Evolutionary conservation across 1,140 invertebrate genomes (phyloP), one percentile per base, ranked within the genome.

Genomic region (Melitaea cinxia): DNA sequence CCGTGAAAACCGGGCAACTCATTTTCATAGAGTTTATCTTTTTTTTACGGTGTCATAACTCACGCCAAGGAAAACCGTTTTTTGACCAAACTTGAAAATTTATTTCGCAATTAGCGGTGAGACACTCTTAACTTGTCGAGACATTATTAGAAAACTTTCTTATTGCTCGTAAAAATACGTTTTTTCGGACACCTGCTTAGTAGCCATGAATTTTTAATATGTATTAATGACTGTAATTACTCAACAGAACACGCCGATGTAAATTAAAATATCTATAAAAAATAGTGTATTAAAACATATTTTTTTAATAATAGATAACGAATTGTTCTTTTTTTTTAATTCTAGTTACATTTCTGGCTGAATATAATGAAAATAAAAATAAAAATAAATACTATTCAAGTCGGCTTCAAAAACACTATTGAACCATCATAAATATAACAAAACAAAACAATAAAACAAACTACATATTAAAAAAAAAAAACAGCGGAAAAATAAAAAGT

Each of bases 141-240:
- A 84, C 83, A 83, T 86, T 86, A 86, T 86, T 82, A 83, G 80
- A 83, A 86, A 86, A 86, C 72, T 86, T 86, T 82, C 61, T 83
- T 77, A 77, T 71, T 69, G 78, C 75, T 76, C 77, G 75, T 83
- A 82, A 83, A 86, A 85, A 62, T 49, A 26, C 55, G 60, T 79
- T 81, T 85, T 82, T 82, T 77, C 63, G 49, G 57, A 72, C 80
- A 83, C 83, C 83, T 85, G 83, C 72, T 70, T 52, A 28, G n/a
- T n/a, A n/a, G 19, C 56, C 2, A 15, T 57, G 28, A 54, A 53
- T 66, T 54, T 59, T 52, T 59, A 47, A 47, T 21, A 12, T 23
- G 7, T 53, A 17, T 53, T 53, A 53, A 45, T 14, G 42, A 19
- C 37, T 14, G 17, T 42, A 42, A 42, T 42, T 42, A 42, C 17